These are phyloP conservation scores for Leucophenga maculata DNA, from an alignment of 2,888 invertebrate species.

Conservation along the genomic window DNA sequence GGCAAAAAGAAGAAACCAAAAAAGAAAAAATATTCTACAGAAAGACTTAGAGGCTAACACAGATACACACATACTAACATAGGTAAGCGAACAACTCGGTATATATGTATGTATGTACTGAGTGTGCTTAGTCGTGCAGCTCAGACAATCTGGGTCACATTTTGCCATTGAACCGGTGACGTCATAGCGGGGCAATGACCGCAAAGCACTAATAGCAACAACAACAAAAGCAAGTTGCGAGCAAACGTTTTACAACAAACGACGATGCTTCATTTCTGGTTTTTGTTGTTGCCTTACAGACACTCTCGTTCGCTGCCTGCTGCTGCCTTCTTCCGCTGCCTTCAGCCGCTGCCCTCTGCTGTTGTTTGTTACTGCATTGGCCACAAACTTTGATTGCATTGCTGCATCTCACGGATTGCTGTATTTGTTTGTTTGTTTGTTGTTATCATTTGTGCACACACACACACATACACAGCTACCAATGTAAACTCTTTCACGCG, in stretches of 20 bases:
- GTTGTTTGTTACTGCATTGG: constrained; percentile 35
- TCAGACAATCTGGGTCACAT: constrained; percentile 73
- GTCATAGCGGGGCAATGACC: constrained; percentile 71
- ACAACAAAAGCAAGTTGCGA: constrained; percentile 46
- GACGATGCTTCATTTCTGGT: constrained; percentile 62
- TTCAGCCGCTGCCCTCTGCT: constrained; percentile 1
- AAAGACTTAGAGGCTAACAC: constrained; percentile 25
- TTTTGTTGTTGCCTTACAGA: constrained; percentile 34
- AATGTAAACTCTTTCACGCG: constrained; percentile 47
- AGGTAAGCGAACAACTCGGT: constrained; percentile 29
- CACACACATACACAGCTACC: constrained; percentile 30
- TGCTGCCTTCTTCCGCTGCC: neutral
- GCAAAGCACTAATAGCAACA: constrained; percentile 62
- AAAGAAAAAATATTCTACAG: neutral
- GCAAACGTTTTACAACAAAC: constrained; percentile 64
- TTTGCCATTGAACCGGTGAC: constrained; percentile 74
- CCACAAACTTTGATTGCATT: constrained; percentile 28
- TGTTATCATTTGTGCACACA: constrained; percentile 30
- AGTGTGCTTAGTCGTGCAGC: constrained; percentile 62
- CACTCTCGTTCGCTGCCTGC: constrained; percentile 13
- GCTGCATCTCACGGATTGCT: constrained; percentile 25
- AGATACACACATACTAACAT: constrained; percentile 30
- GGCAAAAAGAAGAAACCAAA: too few relatives aligned
- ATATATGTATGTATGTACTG: constrained; percentile 27
- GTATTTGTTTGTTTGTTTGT: constrained; percentile 60